These are phyloP conservation scores for Lacerta viridis DNA, from an alignment of 2,797 vertebrate genomes.

Conservation along the genomic window DNA sequence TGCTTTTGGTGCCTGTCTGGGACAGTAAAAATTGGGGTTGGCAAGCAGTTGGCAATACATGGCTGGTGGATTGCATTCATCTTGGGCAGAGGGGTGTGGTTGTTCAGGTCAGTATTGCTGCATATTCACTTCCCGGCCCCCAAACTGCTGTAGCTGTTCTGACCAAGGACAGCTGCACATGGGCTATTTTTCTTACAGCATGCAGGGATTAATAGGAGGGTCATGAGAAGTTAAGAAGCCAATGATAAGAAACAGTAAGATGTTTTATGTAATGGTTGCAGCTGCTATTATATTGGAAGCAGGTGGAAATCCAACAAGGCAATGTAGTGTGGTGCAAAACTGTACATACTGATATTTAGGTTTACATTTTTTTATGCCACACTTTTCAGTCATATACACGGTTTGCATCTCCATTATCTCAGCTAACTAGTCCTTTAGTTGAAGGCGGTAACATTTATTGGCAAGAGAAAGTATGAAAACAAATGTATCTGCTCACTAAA, in stretches of 20 bases:
- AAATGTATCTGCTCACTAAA: background rate
- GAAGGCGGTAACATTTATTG: background rate
- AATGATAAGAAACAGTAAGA: background rate
- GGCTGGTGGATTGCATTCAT: background rate
- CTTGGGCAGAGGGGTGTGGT: background rate
- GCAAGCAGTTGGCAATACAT: background rate
- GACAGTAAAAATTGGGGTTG: background rate
- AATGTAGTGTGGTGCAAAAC: background rate
- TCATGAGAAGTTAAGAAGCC: background rate
- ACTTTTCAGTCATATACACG: background rate
- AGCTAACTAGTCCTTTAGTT: background rate
- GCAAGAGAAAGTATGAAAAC: background rate
- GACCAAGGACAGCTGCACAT: background rate
- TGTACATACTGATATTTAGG: background rate
- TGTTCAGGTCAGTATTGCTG: background rate
- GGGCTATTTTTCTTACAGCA: background rate
- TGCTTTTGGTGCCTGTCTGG: background rate
- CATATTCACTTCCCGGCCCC: background rate
- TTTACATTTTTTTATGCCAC: background rate
- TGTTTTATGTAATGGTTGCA: background rate
- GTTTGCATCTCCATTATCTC: background rate
- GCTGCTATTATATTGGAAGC: background rate
- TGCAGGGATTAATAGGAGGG: background rate
- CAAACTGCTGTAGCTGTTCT: background rate
- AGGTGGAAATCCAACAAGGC: background rate